A percentile compares a stretch with the other conserved stretches of the same genome.
phyloP scores from a whole-genome alignment of 2,113 vertebrate genomes.

The Smithornis capensis region DNA sequence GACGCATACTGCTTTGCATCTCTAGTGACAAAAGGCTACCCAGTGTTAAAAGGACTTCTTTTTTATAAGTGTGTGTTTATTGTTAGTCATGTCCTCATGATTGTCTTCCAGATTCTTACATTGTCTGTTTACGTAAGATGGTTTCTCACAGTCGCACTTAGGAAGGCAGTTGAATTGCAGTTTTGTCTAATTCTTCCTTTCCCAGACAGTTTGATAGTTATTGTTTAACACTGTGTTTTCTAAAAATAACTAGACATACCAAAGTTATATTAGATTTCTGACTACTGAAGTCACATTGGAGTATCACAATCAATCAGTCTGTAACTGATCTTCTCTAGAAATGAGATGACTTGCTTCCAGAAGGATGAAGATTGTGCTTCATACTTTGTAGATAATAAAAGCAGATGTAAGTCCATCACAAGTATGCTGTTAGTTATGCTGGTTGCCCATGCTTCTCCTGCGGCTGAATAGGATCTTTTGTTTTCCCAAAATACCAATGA shows the following conservation, averaged over 20 bases:
- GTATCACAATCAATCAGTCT: not conserved
- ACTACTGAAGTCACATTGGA: not conserved
- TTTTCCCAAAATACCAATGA: not conserved
- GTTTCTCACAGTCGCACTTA: not conserved
- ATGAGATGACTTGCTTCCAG: not conserved
- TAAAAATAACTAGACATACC: not conserved
- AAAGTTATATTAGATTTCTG: not conserved
- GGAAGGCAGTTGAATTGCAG: not conserved
- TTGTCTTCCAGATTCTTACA: not conserved
- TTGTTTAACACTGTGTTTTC: not conserved
- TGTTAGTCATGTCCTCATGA: not conserved
- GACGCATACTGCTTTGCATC: not conserved
- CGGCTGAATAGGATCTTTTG: not conserved
- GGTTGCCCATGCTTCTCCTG: not conserved
- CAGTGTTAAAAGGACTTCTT: not conserved
- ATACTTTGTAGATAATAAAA: not conserved
- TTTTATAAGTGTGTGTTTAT: accelerated
- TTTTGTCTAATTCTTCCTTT: conserved; percentile 23
- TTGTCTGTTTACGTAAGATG: not conserved
- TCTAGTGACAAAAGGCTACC: not conserved
- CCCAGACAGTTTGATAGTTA: not conserved
- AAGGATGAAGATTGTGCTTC: not conserved
- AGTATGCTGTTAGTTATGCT: not conserved
- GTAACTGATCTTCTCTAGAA: not conserved
- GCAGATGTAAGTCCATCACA: not conserved